Evolutionary conservation across 2,888 invertebrate genomes (phyloP).

Genomic region (Vandiemenella viatica): DNA sequence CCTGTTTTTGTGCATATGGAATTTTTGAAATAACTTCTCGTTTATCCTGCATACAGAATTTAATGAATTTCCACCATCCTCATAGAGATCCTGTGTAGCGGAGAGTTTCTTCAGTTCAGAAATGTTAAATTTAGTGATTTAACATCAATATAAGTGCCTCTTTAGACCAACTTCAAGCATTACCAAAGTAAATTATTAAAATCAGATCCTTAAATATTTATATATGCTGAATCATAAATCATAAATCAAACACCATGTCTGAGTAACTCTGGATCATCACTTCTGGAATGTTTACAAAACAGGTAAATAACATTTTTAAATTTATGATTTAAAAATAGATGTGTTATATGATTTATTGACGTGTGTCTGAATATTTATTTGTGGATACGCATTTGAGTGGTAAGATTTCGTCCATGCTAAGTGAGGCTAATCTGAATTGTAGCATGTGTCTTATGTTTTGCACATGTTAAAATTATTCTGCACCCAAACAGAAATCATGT

Average conservation of each 20-base stretch:
- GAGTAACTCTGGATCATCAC: neutral
- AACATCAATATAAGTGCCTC: neutral
- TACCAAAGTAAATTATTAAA: neutral
- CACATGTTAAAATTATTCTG: neutral
- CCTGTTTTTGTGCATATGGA: neutral
- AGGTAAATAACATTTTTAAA: neutral
- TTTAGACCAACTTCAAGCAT: neutral
- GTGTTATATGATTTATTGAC: neutral
- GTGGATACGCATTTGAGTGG: too few species aligned
- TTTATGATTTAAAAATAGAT: neutral
- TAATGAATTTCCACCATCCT: too few species aligned
- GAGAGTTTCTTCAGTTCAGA: neutral
- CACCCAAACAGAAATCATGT: neutral
- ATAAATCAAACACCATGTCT: neutral
- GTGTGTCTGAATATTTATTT: neutral
- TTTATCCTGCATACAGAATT: too few species aligned
- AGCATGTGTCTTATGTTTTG: neutral
- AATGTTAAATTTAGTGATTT: neutral
- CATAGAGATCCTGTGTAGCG: too few species aligned
- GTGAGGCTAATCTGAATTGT: too few species aligned
- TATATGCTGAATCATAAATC: neutral
- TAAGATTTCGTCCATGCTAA: too few species aligned
- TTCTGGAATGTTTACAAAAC: neutral
- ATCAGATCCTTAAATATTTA: neutral
- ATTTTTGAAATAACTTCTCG: too few species aligned